phyloP scores from a whole-genome alignment of 2,888 invertebrate species.

The Stictocephala bisonia region DNA sequence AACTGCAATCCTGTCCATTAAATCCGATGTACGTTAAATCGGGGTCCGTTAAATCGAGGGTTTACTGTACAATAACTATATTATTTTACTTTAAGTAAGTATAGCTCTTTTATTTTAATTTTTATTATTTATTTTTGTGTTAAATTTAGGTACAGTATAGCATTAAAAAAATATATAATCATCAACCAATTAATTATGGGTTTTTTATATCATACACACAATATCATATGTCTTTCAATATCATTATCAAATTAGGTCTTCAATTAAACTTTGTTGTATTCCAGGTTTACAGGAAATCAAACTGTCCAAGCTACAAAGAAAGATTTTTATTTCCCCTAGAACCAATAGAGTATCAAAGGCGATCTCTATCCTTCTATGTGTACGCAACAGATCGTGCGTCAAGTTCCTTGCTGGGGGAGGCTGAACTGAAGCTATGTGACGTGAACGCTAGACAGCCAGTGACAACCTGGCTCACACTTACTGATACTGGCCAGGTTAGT shows the following conservation, averaged over 20 bases:
- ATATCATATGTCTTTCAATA: too few species aligned
- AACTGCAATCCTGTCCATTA: too few species aligned
- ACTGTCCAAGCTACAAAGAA: slow-evolving; percentile 82
- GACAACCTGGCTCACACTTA: slow-evolving; percentile 82
- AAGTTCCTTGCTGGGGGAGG: slow-evolving; percentile 75
- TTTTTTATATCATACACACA: too few species aligned
- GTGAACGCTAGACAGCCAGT: slow-evolving; percentile 74
- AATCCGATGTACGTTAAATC: too few species aligned
- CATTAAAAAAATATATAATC: background rate
- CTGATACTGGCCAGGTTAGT: slow-evolving; percentile 76
- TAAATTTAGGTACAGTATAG: too few species aligned
- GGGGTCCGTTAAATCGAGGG: too few species aligned
- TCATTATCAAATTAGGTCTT: background rate
- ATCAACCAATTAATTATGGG: background rate
- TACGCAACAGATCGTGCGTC: slow-evolving; percentile 73
- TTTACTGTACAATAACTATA: too few species aligned
- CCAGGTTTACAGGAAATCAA: slow-evolving; percentile 73
- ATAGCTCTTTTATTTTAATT: too few species aligned
- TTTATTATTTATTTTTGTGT: too few species aligned
- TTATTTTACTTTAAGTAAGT: too few species aligned
- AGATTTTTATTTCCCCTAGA: slow-evolving; percentile 76
- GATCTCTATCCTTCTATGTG: slow-evolving; percentile 75
- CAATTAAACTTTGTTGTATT: slow-evolving; percentile 44
- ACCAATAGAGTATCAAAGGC: slow-evolving; percentile 67
- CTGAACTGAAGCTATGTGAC: slow-evolving; percentile 75